Base-by-base conservation (phyloP, 2,888 invertebrate species). In the Podotricha telesiphe region DNA sequence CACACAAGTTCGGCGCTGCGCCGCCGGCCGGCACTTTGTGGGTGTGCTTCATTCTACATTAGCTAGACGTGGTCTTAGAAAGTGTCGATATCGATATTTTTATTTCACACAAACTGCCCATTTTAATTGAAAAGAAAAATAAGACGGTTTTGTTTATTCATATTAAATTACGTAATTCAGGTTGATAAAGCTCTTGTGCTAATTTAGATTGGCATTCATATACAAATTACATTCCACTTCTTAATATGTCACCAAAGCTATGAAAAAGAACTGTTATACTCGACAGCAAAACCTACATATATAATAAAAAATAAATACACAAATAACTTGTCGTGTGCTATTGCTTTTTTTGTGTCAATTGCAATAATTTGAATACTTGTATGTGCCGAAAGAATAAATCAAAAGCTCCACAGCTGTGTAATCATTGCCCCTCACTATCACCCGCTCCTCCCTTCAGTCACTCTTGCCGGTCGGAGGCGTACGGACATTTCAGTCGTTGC, bases 391-490 rank as follows among this genome's bases (percentile, higher is more conserved):
- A 45, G 45, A 45, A 59, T 45, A 45, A 59, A 51, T 53, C 11
- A 64, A 42, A 67, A 64, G 20, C 40, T 53, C 15, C 20, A 59
- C 19, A 40, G 61, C 50, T 59, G 51, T 15, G 63, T 61, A 65
- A 71, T 69, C 71, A 68, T 51, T 28, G 45, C 61, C 28, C 67
- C 67, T 70, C 69, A 62, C 73, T 69, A 73, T 68, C 66, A 40
- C 66, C 63, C 71, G 85, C 85, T 78, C 82, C 79, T 80, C 80
- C 79, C 86, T 84, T 86, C 89, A 89, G 91, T 88, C 80, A 82
- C 80, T 79, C 78, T 76, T 80, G 82, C 79, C 78, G 80, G 78
- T 82, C 82, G 82, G 78, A 77, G 79, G 86, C 78, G 84, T 79
- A 73, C 82, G 82, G 82, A 76, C 78, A 80, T 83, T 76, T 74